These are phyloP conservation scores for Sebastes cheni DNA, from an alignment of 2,797 vertebrate genomes.

Conservation along the genomic window DNA sequence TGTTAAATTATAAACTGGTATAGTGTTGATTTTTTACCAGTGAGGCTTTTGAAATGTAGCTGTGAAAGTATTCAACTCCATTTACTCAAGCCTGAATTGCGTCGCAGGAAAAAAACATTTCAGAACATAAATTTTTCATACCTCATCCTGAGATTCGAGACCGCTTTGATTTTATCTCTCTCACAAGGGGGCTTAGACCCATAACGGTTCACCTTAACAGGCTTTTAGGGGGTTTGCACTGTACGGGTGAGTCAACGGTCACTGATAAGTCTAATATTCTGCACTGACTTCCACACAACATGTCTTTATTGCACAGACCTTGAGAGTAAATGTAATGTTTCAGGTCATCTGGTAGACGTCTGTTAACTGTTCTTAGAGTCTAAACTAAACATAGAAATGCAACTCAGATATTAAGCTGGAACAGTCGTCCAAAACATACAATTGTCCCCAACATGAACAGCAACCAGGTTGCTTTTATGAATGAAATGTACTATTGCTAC, in stretches of 20 bases:
- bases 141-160: constrained; percentile 49
- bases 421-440: neutral
- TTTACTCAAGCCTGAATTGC: constrained; percentile 58
- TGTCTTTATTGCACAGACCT: neutral
- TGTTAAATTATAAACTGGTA: constrained; percentile 18
- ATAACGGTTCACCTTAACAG: constrained; percentile 33
- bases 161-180: constrained; percentile 68
- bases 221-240: constrained; percentile 43
- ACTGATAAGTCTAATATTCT: constrained; percentile 48
- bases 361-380: neutral
- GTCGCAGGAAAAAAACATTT: constrained; percentile 55
- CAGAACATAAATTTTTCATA: constrained; percentile 70
- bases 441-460: neutral
- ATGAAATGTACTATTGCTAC: neutral
- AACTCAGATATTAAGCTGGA: neutral
- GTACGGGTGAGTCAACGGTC: constrained; percentile 41
- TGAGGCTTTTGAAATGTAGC: constrained; percentile 26
- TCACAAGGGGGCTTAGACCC: constrained; percentile 31
- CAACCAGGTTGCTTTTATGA: neutral
- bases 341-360: neutral
- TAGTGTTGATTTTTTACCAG: constrained; percentile 30
- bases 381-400: neutral
- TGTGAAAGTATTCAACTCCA: constrained; percentile 38
- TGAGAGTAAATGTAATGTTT: neutral
- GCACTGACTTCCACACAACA: constrained; percentile 4